phyloP scores from a whole-genome alignment of 2,113 vertebrate species.

The Trogon melanurus region DNA sequence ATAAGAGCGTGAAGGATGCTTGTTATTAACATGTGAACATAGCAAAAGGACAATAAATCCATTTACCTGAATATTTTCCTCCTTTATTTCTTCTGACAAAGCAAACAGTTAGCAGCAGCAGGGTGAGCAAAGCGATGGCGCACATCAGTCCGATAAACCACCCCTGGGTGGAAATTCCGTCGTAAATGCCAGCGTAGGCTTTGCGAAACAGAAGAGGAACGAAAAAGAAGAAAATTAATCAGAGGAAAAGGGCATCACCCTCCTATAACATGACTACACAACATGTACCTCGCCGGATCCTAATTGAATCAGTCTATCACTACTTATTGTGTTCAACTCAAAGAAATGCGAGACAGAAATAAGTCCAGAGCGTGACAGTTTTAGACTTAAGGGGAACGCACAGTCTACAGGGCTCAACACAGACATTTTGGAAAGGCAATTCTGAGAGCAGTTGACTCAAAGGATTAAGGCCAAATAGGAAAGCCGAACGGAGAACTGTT shows the following conservation, averaged over 20 bases:
- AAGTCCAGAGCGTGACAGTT: background rate
- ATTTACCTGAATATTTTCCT: conserved; percentile 96
- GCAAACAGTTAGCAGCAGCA: conserved; percentile 89
- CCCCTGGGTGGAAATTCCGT: conserved; percentile 90
- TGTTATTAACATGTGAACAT: background rate
- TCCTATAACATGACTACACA: background rate
- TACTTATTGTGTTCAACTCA: background rate
- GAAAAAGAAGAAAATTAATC: conserved; percentile 40
- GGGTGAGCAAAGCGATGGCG: conserved; percentile 91
- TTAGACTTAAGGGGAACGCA: background rate
- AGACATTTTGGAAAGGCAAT: conserved; percentile 8
- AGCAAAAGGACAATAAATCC: background rate
- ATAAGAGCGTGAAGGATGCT: conserved; percentile 26
- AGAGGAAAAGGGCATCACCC: background rate
- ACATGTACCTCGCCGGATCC: background rate
- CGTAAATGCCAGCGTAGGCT: conserved; percentile 89
- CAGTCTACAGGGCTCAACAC: background rate
- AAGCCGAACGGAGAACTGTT: conserved; percentile 18
- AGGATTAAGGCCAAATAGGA: conserved; percentile 35
- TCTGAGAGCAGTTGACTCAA: conserved; percentile 16
- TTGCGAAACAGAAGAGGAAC: background rate
- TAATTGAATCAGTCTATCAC: background rate
- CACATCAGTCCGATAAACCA: conserved; percentile 99
- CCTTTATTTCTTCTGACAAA: conserved; percentile 97
- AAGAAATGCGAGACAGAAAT: background rate